A percentile compares a stretch with the other conserved stretches of the same genome.
These are phyloP conservation scores for Lasioglossum lativentre DNA, from an alignment of 2,888 invertebrate species.

Conservation along the genomic window DNA sequence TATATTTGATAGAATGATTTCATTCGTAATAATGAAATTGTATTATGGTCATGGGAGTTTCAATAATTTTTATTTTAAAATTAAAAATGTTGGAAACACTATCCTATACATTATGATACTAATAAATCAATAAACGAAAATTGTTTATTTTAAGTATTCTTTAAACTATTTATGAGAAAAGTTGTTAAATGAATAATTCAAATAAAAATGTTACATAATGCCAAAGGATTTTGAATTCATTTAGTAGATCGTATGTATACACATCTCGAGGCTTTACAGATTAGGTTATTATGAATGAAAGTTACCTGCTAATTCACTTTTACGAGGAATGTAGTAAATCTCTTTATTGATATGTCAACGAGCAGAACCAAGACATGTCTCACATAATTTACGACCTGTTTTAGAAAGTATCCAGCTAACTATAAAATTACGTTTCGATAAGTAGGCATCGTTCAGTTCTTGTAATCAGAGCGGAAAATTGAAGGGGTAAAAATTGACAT, in stretches of 20 bases:
- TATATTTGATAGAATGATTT: too few species aligned
- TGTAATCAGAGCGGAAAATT: not conserved
- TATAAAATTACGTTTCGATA: not conserved
- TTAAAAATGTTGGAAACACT: not conserved
- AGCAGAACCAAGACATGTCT: not conserved
- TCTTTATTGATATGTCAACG: not conserved
- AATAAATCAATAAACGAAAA: too few species aligned
- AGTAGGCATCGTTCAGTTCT: not conserved
- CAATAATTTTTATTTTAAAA: too few species aligned
- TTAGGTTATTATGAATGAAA: not conserved
- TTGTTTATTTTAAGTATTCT: too few species aligned
- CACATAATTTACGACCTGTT: not conserved
- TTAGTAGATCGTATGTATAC: not conserved
- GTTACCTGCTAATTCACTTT: not conserved
- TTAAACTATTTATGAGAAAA: too few species aligned
- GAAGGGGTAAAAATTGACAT: slow-evolving; percentile 4
- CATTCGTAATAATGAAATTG: too few species aligned
- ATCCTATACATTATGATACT: too few species aligned
- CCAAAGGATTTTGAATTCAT: not conserved
- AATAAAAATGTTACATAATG: not conserved
- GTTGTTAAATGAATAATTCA: not conserved
- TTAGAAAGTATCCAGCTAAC: not conserved
- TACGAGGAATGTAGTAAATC: not conserved
- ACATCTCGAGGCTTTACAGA: not conserved
- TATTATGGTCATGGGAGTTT: too few species aligned